A percentile compares a stretch with the other conserved stretches of the same genome.
Evolutionary conservation across 2,888 invertebrate genomes (phyloP).

Genomic region (Elysia crispata): DNA sequence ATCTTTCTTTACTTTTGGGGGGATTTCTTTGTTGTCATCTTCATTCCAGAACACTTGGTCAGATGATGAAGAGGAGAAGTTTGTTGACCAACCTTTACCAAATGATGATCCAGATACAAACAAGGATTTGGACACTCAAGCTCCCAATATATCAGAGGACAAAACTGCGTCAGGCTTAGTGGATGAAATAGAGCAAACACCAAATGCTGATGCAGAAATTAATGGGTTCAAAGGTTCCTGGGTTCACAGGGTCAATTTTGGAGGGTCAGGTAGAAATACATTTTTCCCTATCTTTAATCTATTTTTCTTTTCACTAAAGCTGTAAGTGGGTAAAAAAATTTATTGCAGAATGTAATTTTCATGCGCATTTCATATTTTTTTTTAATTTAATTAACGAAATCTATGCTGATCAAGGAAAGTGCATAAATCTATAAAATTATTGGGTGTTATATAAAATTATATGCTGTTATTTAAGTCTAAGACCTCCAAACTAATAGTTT

Average conservation of each 20-base stretch:
- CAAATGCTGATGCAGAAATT: neutral
- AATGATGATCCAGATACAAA: conserved; percentile 50
- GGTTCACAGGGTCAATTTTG: conserved; percentile 72
- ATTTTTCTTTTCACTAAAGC: too few species aligned
- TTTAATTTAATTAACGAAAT: too few species aligned
- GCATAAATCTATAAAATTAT: too few species aligned
- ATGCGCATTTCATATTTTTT: too few species aligned
- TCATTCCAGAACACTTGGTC: neutral
- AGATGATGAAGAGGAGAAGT: conserved; percentile 77
- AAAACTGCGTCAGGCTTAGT: conserved; percentile 54
- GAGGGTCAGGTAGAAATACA: conserved; percentile 48
- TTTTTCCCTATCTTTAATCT: neutral
- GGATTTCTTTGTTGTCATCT: too few species aligned
- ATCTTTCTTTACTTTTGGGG: too few species aligned
- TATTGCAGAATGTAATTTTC: too few species aligned
- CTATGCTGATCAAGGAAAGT: too few species aligned
- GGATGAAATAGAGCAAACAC: conserved; percentile 51
- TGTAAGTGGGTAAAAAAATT: too few species aligned
- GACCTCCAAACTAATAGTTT: too few species aligned
- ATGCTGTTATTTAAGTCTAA: too few species aligned
- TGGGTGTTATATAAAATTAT: too few species aligned
- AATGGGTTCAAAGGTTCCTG: conserved; percentile 64
- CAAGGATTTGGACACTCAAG: neutral
- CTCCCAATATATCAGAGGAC: neutral
- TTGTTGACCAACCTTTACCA: conserved; percentile 72